Percentiles rank a stretch among this genome's conserved stretches.
Evolutionary conservation across 2,113 vertebrate species (phyloP).

Genomic region (Rhynchomys soricoides): DNA sequence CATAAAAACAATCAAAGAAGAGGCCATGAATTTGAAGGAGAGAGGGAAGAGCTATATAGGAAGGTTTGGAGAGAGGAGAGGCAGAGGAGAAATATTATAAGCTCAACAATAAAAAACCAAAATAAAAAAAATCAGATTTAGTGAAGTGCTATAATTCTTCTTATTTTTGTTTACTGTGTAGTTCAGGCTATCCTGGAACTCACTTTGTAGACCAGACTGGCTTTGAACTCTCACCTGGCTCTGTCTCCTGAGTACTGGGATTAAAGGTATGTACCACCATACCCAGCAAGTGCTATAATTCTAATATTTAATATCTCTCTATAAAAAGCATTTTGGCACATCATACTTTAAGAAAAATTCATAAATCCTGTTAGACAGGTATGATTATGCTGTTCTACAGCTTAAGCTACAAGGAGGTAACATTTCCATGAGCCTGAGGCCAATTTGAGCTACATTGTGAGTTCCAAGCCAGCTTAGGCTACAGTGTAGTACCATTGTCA

Average conservation of each 20-base stretch:
- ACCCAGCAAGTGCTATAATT: neutral
- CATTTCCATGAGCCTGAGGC: neutral
- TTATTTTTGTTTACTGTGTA: neutral
- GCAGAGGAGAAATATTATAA: neutral
- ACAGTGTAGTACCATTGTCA: neutral
- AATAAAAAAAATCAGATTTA: neutral
- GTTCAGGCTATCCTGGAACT: neutral
- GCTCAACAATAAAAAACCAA: neutral
- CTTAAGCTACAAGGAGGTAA: neutral
- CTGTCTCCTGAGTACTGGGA: neutral
- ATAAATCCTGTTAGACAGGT: neutral
- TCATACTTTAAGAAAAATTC: conserved; percentile 19
- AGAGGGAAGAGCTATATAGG: neutral
- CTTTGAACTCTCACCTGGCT: neutral
- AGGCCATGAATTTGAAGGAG: neutral
- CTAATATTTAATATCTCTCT: neutral
- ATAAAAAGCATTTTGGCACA: neutral
- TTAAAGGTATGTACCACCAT: neutral
- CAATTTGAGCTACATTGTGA: neutral
- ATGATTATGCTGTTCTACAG: neutral
- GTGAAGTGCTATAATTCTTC: neutral
- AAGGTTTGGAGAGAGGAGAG: neutral
- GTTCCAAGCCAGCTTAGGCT: neutral
- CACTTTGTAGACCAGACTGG: neutral
- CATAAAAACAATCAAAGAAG: neutral